phyloP scores from a whole-genome alignment of 64 coral and sea anemone species.

The Montipora efflorescens region DNA sequence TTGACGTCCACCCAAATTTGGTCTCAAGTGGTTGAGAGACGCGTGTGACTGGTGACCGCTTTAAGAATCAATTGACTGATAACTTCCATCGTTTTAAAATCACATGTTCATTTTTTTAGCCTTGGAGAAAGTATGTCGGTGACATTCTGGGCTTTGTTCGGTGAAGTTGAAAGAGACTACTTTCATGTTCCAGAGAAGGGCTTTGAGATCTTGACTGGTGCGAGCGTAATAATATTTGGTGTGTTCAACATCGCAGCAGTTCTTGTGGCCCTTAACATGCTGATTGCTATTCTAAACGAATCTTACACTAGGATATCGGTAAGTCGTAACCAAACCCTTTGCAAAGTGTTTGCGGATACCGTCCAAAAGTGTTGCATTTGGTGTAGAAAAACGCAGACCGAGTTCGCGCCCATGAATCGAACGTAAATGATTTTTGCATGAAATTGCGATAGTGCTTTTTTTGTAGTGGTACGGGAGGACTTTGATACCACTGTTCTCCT shows the following conservation, averaged over 20 bases:
- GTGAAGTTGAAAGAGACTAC: background rate
- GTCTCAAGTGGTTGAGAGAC: too few relatives aligned
- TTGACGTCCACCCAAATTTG: too few relatives aligned
- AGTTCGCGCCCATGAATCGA: background rate
- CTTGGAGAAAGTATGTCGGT: background rate
- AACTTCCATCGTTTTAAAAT: background rate
- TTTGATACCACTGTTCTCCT: too few relatives aligned
- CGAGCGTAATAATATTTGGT: background rate
- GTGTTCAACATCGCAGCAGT: constrained; percentile 13
- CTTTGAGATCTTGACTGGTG: background rate
- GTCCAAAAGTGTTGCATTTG: background rate
- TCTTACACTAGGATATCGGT: constrained; percentile 25
- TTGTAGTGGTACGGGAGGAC: too few relatives aligned
- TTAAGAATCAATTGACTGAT: background rate
- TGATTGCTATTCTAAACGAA: constrained; percentile 42
- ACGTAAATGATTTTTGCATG: too few relatives aligned
- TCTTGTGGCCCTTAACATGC: constrained; percentile 33
- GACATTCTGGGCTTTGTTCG: constrained; percentile 26
- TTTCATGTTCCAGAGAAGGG: background rate
- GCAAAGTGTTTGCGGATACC: background rate
- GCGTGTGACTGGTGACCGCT: too few relatives aligned
- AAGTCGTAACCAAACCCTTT: background rate
- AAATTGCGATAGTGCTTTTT: too few relatives aligned
- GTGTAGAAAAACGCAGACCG: too few relatives aligned
- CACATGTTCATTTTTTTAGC: background rate